Evolutionary conservation across 2,113 vertebrate species (phyloP).

Genomic region (Orycteropus afer): DNA sequence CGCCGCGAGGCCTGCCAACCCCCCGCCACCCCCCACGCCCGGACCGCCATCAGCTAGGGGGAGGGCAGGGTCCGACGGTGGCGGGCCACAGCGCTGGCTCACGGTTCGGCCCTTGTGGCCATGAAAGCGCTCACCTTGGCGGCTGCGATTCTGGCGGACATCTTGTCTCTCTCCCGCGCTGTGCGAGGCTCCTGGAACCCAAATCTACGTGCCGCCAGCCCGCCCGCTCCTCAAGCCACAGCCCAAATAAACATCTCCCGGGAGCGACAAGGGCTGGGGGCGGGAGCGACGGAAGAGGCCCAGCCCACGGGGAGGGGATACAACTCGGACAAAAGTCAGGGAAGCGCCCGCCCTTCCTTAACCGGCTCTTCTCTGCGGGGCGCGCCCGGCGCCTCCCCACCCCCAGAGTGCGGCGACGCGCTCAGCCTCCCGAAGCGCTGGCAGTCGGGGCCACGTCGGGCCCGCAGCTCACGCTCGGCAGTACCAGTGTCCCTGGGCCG

Average conservation of each 20-base stretch:
- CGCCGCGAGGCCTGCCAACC: not conserved
- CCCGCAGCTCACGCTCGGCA: not conserved
- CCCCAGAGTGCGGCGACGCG: not conserved
- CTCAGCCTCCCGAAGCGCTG: not conserved
- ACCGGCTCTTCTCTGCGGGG: constrained; percentile 62
- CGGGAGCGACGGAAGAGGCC: constrained; percentile 64
- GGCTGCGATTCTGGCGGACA: constrained; percentile 92
- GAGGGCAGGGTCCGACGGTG: not conserved
- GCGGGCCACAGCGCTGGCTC: not conserved
- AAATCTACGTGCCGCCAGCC: constrained; percentile 56
- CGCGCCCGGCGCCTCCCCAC: constrained; percentile 49
- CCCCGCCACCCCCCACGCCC: not conserved
- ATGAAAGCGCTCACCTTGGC: constrained; percentile 88
- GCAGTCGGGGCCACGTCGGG: not conserved
- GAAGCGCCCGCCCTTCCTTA: constrained; percentile 86
- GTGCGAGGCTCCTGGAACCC: constrained; percentile 67
- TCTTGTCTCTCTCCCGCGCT: constrained; percentile 89
- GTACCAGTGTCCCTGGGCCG: not conserved
- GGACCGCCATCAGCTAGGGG: not conserved
- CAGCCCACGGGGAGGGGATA: constrained; percentile 76
- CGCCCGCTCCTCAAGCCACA: constrained; percentile 77
- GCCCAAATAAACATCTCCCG: constrained; percentile 81
- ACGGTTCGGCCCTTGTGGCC: not conserved
- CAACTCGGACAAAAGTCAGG: constrained; percentile 80
- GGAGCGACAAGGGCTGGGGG: constrained; percentile 43